phyloP scores from a whole-genome alignment of 2,113 vertebrate species.

The Dicaeum eximium region DNA sequence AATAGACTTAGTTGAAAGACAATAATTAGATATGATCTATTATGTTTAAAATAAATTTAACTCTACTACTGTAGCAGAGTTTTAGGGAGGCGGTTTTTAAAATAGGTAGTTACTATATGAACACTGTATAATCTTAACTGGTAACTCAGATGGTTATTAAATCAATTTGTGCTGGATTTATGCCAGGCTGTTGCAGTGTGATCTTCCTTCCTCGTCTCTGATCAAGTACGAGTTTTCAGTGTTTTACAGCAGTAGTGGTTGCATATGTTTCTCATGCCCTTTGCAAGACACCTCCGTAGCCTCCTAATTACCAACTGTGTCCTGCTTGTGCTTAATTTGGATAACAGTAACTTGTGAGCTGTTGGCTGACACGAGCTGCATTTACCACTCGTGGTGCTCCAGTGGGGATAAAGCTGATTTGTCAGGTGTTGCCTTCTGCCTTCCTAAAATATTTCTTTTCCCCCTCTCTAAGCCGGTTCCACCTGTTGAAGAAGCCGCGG shows the following conservation, averaged over 20 bases:
- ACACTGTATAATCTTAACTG: neutral
- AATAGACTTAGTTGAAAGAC: neutral
- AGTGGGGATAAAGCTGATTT: neutral
- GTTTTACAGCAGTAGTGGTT: neutral
- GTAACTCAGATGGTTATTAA: neutral
- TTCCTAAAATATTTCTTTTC: neutral
- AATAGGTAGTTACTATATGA: neutral
- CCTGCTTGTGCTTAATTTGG: neutral
- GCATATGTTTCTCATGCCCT: neutral
- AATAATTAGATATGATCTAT: neutral
- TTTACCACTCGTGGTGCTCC: neutral
- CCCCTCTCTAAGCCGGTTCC: conserved; percentile 70
- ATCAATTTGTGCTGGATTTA: neutral
- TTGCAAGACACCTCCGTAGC: no score
- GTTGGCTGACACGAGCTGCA: neutral
- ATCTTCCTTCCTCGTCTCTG: neutral
- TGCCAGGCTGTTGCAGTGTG: neutral
- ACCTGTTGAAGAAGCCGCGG: conserved; percentile 81
- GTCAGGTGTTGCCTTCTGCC: neutral
- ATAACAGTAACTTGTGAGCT: neutral
- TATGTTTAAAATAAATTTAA: neutral
- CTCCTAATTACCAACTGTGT: neutral
- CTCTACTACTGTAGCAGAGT: neutral
- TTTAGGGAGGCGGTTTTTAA: neutral
- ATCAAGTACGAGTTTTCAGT: neutral